Evolutionary conservation across 2,797 vertebrate genomes (phyloP), one percentile per base, ranked within the genome.

Genomic region (Paedocypris micromegethes): DNA sequence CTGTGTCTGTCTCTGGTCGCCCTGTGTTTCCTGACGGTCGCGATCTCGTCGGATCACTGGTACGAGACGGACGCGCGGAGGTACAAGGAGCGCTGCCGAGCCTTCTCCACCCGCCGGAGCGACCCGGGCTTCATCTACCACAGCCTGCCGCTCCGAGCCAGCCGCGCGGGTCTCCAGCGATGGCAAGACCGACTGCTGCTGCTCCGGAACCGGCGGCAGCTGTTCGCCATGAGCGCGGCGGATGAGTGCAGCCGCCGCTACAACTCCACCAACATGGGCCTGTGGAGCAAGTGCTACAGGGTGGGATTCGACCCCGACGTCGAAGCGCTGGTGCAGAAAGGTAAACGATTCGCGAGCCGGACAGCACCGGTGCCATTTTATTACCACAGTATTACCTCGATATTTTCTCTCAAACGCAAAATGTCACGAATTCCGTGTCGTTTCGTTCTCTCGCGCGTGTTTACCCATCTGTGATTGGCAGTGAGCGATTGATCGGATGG

Each of bases 121-220:
- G 91, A 93, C 82, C 92, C 91, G 4, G 92, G 92, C 64, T 93
- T 92, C 85, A 94, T 94, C 81, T 94, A 93, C 84, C 92, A 92
- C 85, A 93, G 91, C 86, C 89, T 94, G 79, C 92, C 92, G 58
- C 88, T 93, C 64, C 86, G 91, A 58, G 90, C 91, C 51, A 90
- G 90, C 84, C 85, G 88, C 80, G 85, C 88, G 58, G 87, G 83
- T 78, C 85, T 88, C 78, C 90, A 92, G 84, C 90, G 87, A 80
- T 89, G 89, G 90, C 90, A 90, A 83, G 89, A 89, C 80, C 88
- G 87, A 77, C 87, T 90, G 75, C 89, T 91, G 75, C 85, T 91
- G 74, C 82, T 87, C 70, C 87, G 92, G 44, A 90, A 91, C 66
- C 86, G 91, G 81, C 86, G 91, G 78, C 91, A 92, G 83, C 87